Percentiles rank a stretch among this genome's conserved stretches.
Evolutionary conservation across 1,140 invertebrate species (phyloP).

Genomic region (Neodiprion lecontei): DNA sequence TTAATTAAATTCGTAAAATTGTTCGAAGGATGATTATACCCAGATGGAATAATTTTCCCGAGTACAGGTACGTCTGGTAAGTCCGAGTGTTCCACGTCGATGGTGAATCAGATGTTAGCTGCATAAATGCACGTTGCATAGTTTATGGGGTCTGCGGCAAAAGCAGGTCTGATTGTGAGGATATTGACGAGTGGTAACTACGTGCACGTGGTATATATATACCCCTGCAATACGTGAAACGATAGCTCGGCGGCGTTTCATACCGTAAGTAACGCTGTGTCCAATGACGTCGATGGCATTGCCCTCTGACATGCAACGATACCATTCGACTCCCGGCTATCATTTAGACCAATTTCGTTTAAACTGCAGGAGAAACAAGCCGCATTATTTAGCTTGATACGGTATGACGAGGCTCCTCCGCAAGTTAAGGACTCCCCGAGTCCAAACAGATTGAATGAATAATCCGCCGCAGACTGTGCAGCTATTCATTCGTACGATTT

Average conservation of each 20-base stretch:
- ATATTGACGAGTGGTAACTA: neutral
- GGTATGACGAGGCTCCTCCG: neutral
- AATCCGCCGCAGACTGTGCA: too few relatives aligned
- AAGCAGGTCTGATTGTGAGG: neutral
- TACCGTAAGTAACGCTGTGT: neutral
- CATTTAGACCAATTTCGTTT: constrained; percentile 54
- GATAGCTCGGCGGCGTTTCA: neutral
- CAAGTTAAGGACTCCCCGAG: neutral
- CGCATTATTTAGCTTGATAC: neutral
- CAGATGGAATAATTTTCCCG: too few relatives aligned
- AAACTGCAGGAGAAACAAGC: constrained; percentile 20
- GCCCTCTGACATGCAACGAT: constrained; percentile 55
- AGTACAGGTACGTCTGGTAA: too few relatives aligned
- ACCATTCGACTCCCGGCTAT: constrained; percentile 45
- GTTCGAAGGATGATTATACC: too few relatives aligned
- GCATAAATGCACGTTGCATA: constrained; percentile 9
- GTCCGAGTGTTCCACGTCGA: too few relatives aligned
- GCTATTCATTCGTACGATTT: too few relatives aligned
- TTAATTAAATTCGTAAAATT: too few relatives aligned
- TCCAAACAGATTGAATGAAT: too few relatives aligned
- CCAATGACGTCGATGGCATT: constrained; percentile 34
- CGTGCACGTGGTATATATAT: constrained; percentile 14
- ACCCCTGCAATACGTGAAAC: too few relatives aligned
- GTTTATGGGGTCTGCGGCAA: neutral
- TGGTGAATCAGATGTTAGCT: too few relatives aligned